A percentile compares a stretch with the other conserved stretches of the same genome.
Conservation (phyloP, 2,113 vertebrate species). For the Orycteropus afer region DNA sequence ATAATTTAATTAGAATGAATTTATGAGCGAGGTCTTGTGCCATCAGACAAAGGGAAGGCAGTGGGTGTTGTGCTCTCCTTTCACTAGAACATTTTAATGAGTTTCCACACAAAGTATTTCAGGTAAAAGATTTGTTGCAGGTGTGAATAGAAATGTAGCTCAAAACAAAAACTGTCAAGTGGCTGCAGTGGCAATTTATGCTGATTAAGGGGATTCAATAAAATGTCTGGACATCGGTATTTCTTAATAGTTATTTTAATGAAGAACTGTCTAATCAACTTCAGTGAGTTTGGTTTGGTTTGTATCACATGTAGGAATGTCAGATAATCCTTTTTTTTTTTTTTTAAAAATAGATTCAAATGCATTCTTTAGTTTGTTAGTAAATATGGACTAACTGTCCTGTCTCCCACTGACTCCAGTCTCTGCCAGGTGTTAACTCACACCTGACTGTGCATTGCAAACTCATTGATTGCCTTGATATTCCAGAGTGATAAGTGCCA, state of each 20-base stretch:
- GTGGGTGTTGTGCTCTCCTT: constrained; percentile 6
- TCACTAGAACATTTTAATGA: constrained; percentile 30
- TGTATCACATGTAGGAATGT: too few species aligned
- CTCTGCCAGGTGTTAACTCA: neutral
- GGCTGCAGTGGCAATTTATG: neutral
- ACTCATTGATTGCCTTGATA: neutral
- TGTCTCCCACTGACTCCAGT: neutral
- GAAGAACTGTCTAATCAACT: neutral
- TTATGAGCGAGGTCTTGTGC: constrained; percentile 60
- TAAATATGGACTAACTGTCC: neutral
- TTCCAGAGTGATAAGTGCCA: neutral
- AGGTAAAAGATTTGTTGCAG: constrained; percentile 66
- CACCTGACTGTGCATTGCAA: neutral
- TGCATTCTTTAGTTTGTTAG: neutral
- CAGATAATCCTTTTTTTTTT: neutral
- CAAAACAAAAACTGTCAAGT: constrained; percentile 47
- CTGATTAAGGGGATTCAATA: neutral
- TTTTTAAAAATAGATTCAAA: neutral
- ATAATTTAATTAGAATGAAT: constrained; percentile 69
- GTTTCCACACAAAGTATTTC: constrained; percentile 63
- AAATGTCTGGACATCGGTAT: neutral
- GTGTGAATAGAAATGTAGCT: constrained; percentile 75
- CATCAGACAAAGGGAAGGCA: constrained; percentile 59
- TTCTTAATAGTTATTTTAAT: constrained; percentile 4
- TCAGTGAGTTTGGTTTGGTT: too few species aligned